Evolutionary conservation across 2,797 vertebrate species (phyloP).

Genomic region (Sorex maritimensis): DNA sequence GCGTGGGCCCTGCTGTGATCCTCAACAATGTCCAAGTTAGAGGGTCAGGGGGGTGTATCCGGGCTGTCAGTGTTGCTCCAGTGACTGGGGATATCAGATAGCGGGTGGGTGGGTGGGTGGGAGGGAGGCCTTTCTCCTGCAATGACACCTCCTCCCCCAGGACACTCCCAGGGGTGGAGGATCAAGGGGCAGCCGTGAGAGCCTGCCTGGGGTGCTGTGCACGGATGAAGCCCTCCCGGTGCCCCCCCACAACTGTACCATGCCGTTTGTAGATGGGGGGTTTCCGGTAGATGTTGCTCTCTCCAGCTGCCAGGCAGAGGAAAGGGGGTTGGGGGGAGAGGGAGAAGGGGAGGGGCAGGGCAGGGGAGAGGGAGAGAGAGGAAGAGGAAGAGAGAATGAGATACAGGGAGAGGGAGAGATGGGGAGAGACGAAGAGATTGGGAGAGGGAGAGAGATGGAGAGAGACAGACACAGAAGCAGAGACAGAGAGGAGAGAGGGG

Average conservation of each 20-base stretch:
- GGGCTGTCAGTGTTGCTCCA: neutral
- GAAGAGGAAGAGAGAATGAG: no score
- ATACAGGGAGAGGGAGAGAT: neutral
- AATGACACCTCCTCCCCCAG: neutral
- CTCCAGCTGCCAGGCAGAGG: slow-evolving; percentile 95
- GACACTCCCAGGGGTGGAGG: neutral
- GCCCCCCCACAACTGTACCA: slow-evolving; percentile 92
- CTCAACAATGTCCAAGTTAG: neutral
- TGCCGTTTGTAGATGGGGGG: slow-evolving; percentile 99
- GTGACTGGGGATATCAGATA: slow-evolving; percentile 18
- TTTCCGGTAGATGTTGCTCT: slow-evolving; percentile 99
- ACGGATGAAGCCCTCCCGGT: neutral
- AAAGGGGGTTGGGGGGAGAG: slow-evolving; percentile 73
- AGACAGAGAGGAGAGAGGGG: slow-evolving; percentile 61
- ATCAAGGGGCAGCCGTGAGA: neutral
- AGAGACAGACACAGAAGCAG: neutral
- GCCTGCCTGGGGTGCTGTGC: neutral
- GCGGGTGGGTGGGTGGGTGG: neutral
- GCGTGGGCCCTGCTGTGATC: neutral
- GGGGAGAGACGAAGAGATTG: slow-evolving; percentile 63
- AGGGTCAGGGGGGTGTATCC: neutral
- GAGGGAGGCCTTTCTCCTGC: slow-evolving; percentile 35
- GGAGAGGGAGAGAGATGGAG: no score
- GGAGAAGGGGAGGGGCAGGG: slow-evolving; percentile 67
- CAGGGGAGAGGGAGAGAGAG: neutral